A percentile compares a stretch with the other conserved stretches of the same genome.
Conservation (phyloP, 2,113 vertebrate species). For the Chlorocebus sabaeus region DNA sequence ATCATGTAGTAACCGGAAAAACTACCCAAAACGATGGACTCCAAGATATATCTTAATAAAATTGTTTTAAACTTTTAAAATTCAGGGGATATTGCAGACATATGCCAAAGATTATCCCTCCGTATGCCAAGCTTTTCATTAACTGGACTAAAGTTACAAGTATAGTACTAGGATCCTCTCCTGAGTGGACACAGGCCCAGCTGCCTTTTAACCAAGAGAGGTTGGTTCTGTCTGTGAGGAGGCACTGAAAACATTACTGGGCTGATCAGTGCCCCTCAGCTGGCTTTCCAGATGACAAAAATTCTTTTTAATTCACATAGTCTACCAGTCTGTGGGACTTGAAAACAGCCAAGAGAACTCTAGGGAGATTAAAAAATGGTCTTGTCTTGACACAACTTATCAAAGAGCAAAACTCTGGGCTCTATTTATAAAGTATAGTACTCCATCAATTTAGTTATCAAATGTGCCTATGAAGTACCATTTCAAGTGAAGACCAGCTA, state of each 20-base stretch:
- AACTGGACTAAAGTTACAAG: background rate
- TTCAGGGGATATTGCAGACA: background rate
- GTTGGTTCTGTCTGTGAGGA: background rate
- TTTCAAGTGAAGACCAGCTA: background rate
- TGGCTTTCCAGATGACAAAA: background rate
- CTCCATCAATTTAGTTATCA: background rate
- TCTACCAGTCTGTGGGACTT: background rate
- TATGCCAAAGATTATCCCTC: background rate
- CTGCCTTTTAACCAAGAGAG: background rate
- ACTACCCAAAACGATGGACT: background rate
- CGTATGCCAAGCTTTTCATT: background rate
- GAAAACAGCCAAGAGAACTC: background rate
- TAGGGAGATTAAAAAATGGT: background rate
- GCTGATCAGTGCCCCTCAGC: background rate
- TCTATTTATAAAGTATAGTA: background rate
- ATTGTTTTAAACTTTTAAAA: conserved; percentile 43
- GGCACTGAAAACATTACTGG: background rate
- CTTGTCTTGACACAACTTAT: background rate
- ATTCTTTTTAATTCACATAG: background rate
- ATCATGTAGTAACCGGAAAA: background rate
- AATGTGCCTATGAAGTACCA: background rate
- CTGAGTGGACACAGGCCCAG: background rate
- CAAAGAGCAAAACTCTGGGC: background rate
- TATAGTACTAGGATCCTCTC: background rate
- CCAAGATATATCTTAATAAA: background rate